Conservation (phyloP, 2,888 invertebrate genomes). For the Pollenia angustigena region DNA sequence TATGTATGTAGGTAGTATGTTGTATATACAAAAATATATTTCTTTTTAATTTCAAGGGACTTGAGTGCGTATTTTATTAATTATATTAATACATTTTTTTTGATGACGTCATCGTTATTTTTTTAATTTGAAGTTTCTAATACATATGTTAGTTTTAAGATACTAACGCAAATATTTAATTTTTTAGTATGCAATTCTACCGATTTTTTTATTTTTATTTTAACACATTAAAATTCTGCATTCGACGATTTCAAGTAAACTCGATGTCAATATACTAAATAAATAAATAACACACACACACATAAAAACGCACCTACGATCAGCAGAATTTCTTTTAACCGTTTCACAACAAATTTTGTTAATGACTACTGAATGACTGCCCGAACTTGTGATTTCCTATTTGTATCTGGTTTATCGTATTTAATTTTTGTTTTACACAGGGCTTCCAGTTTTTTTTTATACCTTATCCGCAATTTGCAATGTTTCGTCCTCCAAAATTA, state of each 20-base stretch:
- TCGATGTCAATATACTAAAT: slow-evolving; percentile 1
- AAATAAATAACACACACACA: slow-evolving; percentile 30
- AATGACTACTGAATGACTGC: slow-evolving; percentile 37
- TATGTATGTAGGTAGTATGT: background rate
- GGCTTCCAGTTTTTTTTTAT: too few relatives aligned
- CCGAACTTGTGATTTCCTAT: slow-evolving; percentile 30
- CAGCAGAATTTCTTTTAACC: slow-evolving; percentile 40
- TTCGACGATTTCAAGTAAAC: background rate
- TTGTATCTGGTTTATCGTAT: slow-evolving; percentile 27
- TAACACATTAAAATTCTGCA: background rate
- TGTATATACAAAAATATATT: background rate
- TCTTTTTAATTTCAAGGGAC: slow-evolving; percentile 15
- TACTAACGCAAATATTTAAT: background rate
- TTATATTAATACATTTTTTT: slow-evolving; percentile 32
- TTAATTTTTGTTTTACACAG: background rate
- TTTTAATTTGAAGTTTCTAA: background rate
- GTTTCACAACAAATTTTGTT: slow-evolving; percentile 49
- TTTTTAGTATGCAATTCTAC: background rate
- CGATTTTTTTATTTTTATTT: slow-evolving; percentile 3
- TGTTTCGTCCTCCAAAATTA: too few relatives aligned
- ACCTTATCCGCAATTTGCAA: too few relatives aligned
- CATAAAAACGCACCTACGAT: slow-evolving; percentile 33
- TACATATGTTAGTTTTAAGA: background rate
- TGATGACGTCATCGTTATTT: slow-evolving; percentile 54
- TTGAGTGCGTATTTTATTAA: slow-evolving; percentile 14